Evolutionary conservation across 2,888 invertebrate genomes (phyloP), one percentile per base, ranked within the genome.

Genomic region (Anoplius nigerrimus): DNA sequence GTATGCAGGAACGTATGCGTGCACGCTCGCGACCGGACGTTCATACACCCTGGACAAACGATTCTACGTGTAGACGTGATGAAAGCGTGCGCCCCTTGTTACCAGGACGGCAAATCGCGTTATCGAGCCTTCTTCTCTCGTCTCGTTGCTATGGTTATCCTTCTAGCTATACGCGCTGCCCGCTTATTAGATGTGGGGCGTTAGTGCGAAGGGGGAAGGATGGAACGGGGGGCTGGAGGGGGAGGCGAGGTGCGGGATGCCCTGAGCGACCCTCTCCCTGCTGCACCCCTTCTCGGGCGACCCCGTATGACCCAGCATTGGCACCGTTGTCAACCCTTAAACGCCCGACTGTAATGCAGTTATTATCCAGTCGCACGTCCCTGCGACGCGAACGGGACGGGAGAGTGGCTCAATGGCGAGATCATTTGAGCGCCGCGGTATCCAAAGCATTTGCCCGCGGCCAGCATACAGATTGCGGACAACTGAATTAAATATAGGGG

Each of bases 61-160:
- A 20, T 20, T 48, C 21, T 55, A 34, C 34, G 46, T 57, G 57
- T 54, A 61, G 56, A 18, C 56, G n/a, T 27, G 46, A 55, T 66
- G 59, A 34, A 62, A 55, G 55, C 43, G 34, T 21, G 56, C 21
- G 46, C 57, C 66, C 64, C 69, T 74, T 72, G 72, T 74, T 72
- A 72, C 61, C 43, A 46, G 61, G 54, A 61, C 45, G 46, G 56
- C 16, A 59, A 73, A 69, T 69, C 58, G 66, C 64, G 64, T 69
- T 72, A 72, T 73, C 72, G 71, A 64, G 57, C 54, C 62, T 69
- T 55, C 57, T 66, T 60, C 46, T 56, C 46, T 59, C 60, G 20
- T 69, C 58, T 34, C 55, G 53, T 65, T 61, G 53, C 67, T 46
- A 70, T 53, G 62, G 56, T 69, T 65, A 72, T 69, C 65, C 56